Evolutionary conservation across 2,888 invertebrate genomes (phyloP).

Genomic region (Phrixothrix hirtus): DNA sequence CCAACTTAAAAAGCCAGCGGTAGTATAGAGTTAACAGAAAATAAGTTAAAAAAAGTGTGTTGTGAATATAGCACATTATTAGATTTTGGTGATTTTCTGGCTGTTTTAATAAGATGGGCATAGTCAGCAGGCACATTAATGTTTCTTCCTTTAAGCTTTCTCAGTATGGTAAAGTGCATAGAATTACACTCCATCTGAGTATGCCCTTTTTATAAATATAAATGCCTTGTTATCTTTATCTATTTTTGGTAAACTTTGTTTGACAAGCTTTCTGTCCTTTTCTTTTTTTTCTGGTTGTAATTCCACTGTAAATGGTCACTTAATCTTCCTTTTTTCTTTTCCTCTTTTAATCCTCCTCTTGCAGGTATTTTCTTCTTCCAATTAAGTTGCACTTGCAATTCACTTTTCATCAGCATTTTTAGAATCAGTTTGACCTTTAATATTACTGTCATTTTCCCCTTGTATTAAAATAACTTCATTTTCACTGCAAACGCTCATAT

Average conservation of each 20-base stretch:
- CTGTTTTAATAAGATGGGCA: slow-evolving; percentile 17
- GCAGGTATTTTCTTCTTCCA: too few relatives aligned
- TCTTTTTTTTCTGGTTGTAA: neutral
- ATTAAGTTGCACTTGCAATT: too few relatives aligned
- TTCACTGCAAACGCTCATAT: too few relatives aligned
- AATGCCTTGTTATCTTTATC: slow-evolving; percentile 12
- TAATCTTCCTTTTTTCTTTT: neutral
- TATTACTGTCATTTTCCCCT: too few relatives aligned
- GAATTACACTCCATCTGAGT: slow-evolving; percentile 38
- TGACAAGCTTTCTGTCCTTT: neutral
- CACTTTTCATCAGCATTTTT: too few relatives aligned
- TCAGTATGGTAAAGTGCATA: slow-evolving; percentile 33
- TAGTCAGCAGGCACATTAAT: slow-evolving; percentile 32
- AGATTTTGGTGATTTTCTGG: slow-evolving; percentile 15
- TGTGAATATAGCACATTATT: slow-evolving; percentile 29
- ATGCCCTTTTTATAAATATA: slow-evolving; percentile 33
- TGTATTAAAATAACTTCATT: too few relatives aligned
- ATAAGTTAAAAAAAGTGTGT: slow-evolving; percentile 22
- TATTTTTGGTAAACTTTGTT: neutral
- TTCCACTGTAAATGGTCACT: neutral
- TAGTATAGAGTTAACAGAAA: slow-evolving; percentile 3
- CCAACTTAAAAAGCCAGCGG: slow-evolving; percentile 8
- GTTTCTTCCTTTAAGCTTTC: slow-evolving; percentile 27
- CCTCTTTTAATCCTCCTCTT: too few relatives aligned
- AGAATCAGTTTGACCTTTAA: too few relatives aligned